Conservation (phyloP, 2,888 invertebrate genomes). For the Eristalis arbustorum region DNA sequence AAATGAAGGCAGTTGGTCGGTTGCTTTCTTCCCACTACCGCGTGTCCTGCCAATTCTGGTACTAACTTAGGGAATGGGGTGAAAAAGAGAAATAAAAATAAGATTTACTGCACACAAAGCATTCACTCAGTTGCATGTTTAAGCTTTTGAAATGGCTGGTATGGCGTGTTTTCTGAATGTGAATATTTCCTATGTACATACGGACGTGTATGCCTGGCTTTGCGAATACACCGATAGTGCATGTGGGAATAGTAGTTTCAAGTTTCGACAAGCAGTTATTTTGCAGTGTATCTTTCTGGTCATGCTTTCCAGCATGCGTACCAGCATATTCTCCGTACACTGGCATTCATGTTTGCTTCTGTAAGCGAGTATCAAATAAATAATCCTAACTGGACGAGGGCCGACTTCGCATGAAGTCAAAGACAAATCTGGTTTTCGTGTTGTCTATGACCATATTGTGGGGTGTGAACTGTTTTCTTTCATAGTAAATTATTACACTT, state of each 20-base stretch:
- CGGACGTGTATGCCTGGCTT: background rate
- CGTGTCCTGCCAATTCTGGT: conserved; percentile 18
- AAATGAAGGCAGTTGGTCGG: conserved; percentile 49
- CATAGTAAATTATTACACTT: background rate
- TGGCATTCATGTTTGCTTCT: background rate
- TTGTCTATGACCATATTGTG: conserved; percentile 4
- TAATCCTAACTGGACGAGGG: conserved; percentile 19
- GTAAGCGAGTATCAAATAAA: conserved; percentile 11
- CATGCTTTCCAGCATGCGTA: conserved; percentile 3
- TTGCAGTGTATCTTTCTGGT: conserved; percentile 11
- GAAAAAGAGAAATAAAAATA: conserved; percentile 24
- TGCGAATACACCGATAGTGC: background rate
- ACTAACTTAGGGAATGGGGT: background rate
- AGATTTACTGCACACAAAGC: conserved; percentile 61
- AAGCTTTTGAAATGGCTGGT: conserved; percentile 46
- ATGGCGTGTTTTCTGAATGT: conserved; percentile 34
- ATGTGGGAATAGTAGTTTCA: conserved; percentile 1
- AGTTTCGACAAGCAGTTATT: conserved; percentile 20
- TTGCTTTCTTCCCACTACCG: conserved; percentile 16
- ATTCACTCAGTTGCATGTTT: conserved; percentile 52
- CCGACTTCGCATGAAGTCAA: background rate
- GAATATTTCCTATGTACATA: background rate
- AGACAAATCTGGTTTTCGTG: conserved; percentile 6
- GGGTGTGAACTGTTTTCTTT: background rate
- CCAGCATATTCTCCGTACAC: background rate